phyloP scores from a whole-genome alignment of 2,888 invertebrate species.

The Antitype chi region DNA sequence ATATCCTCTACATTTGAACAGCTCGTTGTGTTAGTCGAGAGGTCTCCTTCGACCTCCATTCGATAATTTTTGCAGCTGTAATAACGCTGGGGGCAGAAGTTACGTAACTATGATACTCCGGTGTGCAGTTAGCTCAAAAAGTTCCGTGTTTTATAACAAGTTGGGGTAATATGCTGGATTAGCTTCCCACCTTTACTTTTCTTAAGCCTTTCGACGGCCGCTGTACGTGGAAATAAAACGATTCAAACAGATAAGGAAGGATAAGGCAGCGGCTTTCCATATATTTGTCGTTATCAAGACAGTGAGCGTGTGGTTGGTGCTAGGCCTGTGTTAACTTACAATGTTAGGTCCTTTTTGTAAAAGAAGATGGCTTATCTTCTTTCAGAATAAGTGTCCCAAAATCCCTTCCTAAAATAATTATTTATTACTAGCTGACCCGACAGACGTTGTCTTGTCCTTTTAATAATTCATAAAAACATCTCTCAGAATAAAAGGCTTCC shows the following conservation, averaged over 20 bases:
- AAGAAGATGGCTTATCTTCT: slow-evolving; percentile 24
- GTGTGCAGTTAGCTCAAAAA: slow-evolving; percentile 62
- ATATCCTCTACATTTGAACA: slow-evolving; percentile 42
- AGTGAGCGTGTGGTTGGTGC: slow-evolving; percentile 43
- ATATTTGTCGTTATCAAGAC: slow-evolving; percentile 63
- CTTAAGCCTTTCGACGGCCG: slow-evolving; percentile 42
- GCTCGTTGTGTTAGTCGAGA: slow-evolving; percentile 4
- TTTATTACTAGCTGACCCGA: too few species aligned
- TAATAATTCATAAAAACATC: too few species aligned
- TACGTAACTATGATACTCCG: slow-evolving; percentile 52
- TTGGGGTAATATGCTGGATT: slow-evolving; percentile 66
- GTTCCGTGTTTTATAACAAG: slow-evolving; percentile 65
- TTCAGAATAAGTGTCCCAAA: slow-evolving; percentile 1
- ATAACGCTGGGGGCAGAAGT: slow-evolving; percentile 47
- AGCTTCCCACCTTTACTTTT: slow-evolving; percentile 60
- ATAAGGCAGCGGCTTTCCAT: slow-evolving; percentile 61
- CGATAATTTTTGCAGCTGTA: slow-evolving; percentile 60
- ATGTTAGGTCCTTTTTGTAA: slow-evolving; percentile 6
- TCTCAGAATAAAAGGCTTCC: too few species aligned
- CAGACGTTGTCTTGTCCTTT: too few species aligned
- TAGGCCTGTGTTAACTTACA: slow-evolving; percentile 22
- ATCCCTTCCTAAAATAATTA: background rate
- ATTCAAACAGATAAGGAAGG: slow-evolving; percentile 57
- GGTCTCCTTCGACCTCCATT: slow-evolving; percentile 50
- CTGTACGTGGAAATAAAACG: slow-evolving; percentile 56